phyloP scores from a whole-genome alignment of 2,888 invertebrate species.

The Trissolcus brochymenae region DNA sequence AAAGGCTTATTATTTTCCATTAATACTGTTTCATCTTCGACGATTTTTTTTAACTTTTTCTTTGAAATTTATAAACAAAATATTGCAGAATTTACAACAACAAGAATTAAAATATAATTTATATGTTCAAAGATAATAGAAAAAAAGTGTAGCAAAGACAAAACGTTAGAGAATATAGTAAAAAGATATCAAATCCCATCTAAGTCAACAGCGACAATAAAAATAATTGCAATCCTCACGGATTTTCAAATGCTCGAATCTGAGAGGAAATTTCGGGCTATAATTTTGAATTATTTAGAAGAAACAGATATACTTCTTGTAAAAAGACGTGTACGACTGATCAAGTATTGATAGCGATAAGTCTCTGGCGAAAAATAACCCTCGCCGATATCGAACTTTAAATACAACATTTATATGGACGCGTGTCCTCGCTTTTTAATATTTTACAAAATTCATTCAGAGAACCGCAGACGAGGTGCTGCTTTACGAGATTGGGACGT shows the following conservation, averaged over 20 bases:
- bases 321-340: conserved; percentile 4
- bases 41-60: background rate
- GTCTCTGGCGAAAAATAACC: conserved; percentile 55
- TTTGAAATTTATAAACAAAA: too few species aligned
- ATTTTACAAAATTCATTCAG: conserved; percentile 39
- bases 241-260: too few species aligned
- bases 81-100: too few species aligned
- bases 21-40: background rate
- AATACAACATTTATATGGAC: conserved; percentile 55
- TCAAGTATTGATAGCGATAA: conserved; percentile 52
- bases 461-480: conserved; percentile 11
- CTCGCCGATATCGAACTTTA: conserved; percentile 33
- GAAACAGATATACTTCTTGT: background rate
- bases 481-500: conserved; percentile 39
- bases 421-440: conserved; percentile 36
- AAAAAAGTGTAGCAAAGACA: too few species aligned
- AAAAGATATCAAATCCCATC: too few species aligned
- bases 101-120: too few species aligned
- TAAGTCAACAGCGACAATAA: conserved; percentile 3
- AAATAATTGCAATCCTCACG: conserved; percentile 10
- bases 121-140: too few species aligned
- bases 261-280: background rate
- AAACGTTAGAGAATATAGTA: too few species aligned
- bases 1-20: background rate
- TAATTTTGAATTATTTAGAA: conserved; percentile 42